phyloP scores from a whole-genome alignment of 2,113 vertebrate genomes.

The Microtus oregoni region DNA sequence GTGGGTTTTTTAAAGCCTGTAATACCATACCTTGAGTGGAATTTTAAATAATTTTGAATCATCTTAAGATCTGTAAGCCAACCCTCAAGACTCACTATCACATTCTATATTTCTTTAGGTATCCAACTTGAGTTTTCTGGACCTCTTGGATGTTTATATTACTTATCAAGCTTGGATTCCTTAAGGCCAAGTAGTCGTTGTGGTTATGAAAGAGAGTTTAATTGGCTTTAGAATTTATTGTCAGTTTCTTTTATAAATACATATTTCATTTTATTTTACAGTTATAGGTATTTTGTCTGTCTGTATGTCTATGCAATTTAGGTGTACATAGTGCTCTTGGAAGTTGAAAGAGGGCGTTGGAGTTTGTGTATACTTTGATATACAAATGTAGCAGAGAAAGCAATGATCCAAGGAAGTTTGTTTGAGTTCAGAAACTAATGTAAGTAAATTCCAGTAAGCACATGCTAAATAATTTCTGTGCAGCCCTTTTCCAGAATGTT shows the following conservation, averaged over 20 bases:
- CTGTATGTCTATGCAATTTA: too few relatives aligned
- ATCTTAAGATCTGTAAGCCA: too few relatives aligned
- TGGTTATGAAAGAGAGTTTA: too few relatives aligned
- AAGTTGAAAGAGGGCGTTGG: not conserved
- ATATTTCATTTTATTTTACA: not conserved
- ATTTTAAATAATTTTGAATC: too few relatives aligned
- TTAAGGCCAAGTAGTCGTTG: too few relatives aligned
- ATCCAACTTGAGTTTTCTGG: too few relatives aligned
- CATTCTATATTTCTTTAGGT: too few relatives aligned
- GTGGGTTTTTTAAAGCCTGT: too few relatives aligned
- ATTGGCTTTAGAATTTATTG: not conserved
- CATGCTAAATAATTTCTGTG: not conserved
- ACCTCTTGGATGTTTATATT: too few relatives aligned
- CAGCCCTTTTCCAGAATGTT: not conserved
- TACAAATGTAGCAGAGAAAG: not conserved
- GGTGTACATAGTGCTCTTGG: not conserved
- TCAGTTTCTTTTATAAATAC: not conserved
- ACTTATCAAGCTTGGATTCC: too few relatives aligned
- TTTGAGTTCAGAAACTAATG: not conserved
- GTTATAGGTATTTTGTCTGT: not conserved
- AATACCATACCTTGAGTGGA: too few relatives aligned
- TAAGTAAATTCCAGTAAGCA: not conserved
- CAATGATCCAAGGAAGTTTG: not conserved
- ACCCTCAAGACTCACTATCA: too few relatives aligned
- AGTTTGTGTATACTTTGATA: not conserved